These are phyloP conservation scores for Pimephales promelas DNA, from an alignment of 2,113 vertebrate genomes.

Conservation along the genomic window DNA sequence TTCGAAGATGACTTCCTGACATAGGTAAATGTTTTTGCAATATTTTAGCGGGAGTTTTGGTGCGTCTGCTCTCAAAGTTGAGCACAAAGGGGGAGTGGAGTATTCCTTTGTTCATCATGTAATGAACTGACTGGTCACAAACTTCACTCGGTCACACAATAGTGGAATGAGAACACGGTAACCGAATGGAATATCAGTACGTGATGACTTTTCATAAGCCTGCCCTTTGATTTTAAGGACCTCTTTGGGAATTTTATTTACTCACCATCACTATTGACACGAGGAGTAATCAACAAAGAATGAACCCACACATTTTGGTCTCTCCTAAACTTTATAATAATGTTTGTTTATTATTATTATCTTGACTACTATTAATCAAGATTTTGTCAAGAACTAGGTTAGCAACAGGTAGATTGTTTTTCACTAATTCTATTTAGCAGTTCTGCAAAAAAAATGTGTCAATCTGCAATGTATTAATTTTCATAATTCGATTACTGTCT, in stretches of 20 bases:
- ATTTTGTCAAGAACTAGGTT: not conserved
- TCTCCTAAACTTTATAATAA: not conserved
- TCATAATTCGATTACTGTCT: not conserved
- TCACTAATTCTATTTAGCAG: not conserved
- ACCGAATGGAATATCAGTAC: not conserved
- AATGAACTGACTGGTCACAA: slow-evolving; percentile 26
- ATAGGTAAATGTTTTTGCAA: not conserved
- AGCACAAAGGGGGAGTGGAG: slow-evolving; percentile 49
- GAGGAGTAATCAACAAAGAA: not conserved
- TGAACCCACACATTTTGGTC: not conserved
- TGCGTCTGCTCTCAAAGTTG: slow-evolving; percentile 54
- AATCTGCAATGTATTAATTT: not conserved
- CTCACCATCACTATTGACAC: not conserved
- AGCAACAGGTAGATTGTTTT: slow-evolving; percentile 15
- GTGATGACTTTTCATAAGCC: not conserved
- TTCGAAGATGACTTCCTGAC: not conserved
- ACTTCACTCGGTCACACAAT: not conserved
- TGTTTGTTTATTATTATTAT: not conserved
- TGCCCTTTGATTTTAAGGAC: not conserved
- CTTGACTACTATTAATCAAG: not conserved
- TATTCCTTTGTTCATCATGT: slow-evolving; percentile 16
- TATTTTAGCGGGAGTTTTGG: slow-evolving; percentile 43
- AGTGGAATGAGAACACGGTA: not conserved
- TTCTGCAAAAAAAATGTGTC: not conserved
- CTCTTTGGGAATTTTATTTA: not conserved